Percentiles rank a stretch among this genome's conserved stretches.
These are phyloP conservation scores for Natrix natrix DNA, from an alignment of 2,797 vertebrate species.

Conservation along the genomic window DNA sequence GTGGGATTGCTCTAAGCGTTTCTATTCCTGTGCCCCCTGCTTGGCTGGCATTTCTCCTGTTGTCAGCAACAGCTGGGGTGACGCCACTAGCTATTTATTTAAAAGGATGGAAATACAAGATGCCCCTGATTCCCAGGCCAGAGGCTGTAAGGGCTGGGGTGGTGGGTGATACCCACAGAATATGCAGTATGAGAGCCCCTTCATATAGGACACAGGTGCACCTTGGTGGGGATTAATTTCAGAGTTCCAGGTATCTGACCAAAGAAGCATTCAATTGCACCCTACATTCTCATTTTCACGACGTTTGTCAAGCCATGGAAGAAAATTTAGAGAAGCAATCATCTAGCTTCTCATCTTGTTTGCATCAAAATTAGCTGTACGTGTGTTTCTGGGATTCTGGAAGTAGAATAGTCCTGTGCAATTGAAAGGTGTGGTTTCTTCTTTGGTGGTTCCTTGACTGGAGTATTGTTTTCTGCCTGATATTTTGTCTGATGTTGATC, in stretches of 20 bases:
- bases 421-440: neutral
- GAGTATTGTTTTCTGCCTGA: neutral
- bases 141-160: neutral
- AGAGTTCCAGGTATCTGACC: neutral
- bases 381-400: neutral
- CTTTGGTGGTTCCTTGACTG: neutral
- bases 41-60: slow-evolving; percentile 48
- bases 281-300: neutral
- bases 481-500: neutral
- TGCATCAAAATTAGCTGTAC: neutral
- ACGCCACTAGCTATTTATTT: slow-evolving; percentile 51
- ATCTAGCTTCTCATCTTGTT: neutral
- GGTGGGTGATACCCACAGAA: neutral
- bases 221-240: neutral
- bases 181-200: neutral
- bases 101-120: slow-evolving; percentile 43
- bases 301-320: neutral
- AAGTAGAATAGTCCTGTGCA: neutral
- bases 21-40: slow-evolving; percentile 80
- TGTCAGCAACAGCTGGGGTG: slow-evolving; percentile 44
- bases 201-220: neutral
- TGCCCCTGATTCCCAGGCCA: slow-evolving; percentile 27
- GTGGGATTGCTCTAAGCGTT: slow-evolving; percentile 57
- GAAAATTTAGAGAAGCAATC: neutral
- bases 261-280: neutral